Conservation (phyloP, 2,113 vertebrate genomes). For the Phalacrocorax brasilianus region DNA sequence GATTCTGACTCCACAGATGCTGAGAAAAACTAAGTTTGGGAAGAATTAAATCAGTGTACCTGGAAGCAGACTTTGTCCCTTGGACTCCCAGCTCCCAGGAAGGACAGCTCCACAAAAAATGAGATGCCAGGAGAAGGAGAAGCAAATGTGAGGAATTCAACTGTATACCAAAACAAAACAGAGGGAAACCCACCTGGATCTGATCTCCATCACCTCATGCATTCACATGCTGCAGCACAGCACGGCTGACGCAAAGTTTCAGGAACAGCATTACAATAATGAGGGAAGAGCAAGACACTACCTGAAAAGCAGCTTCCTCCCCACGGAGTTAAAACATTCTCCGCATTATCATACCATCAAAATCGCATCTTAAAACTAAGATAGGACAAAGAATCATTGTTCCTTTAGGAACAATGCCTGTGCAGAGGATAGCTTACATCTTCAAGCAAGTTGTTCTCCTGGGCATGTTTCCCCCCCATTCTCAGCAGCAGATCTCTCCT, state of each 20-base stretch:
- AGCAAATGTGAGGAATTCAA: background rate
- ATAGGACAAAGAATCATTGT: background rate
- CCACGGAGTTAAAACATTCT: slow-evolving; percentile 31
- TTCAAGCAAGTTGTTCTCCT: background rate
- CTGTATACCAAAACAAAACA: slow-evolving; percentile 27
- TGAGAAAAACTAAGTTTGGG: background rate
- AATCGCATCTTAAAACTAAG: background rate
- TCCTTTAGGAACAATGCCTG: background rate
- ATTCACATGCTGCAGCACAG: slow-evolving; percentile 42
- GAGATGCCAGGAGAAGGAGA: background rate
- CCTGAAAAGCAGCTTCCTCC: slow-evolving; percentile 46
- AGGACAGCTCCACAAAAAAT: background rate
- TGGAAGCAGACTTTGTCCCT: background rate
- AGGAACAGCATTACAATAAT: slow-evolving; percentile 15
- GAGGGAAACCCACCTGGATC: slow-evolving; percentile 44
- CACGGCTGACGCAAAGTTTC: background rate
- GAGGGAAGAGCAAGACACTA: slow-evolving; percentile 13
- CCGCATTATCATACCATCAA: slow-evolving; percentile 16
- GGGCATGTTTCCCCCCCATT: background rate
- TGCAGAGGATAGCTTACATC: background rate
- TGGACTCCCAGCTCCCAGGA: background rate
- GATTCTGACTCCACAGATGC: background rate
- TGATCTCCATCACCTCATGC: slow-evolving; percentile 45
- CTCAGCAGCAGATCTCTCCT: background rate
- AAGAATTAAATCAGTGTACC: background rate